phyloP scores from a whole-genome alignment of 2,113 vertebrate genomes.

The Isurus oxyrinchus region DNA sequence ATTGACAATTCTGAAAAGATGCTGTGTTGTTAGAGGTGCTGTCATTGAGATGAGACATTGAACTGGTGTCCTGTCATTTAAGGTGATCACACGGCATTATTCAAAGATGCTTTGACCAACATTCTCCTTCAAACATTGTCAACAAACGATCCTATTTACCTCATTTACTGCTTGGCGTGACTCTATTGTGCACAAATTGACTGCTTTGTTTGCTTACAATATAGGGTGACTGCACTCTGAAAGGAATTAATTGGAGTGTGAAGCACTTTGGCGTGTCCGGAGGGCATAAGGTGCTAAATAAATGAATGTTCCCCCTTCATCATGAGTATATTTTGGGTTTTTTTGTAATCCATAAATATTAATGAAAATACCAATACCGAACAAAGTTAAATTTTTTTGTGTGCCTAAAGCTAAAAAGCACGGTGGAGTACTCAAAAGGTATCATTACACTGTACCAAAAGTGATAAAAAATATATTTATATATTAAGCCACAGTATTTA shows the following conservation, averaged over 20 bases:
- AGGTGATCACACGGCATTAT: not conserved
- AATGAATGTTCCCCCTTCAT: not conserved
- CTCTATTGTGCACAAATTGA: not conserved
- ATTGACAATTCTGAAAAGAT: not conserved
- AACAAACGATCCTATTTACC: not conserved
- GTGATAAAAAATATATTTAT: slow-evolving; percentile 17
- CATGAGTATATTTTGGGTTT: not conserved
- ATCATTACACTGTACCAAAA: slow-evolving; percentile 5
- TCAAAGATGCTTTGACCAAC: not conserved
- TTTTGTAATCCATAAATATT: not conserved
- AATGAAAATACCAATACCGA: not conserved
- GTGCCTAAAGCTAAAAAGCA: not conserved
- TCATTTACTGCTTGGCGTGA: not conserved
- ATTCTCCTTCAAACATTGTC: not conserved
- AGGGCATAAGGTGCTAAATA: not conserved
- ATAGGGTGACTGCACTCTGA: not conserved
- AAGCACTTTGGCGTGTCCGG: not conserved
- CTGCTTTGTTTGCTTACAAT: not conserved
- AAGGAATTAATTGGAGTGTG: not conserved
- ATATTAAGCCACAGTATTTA: slow-evolving; percentile 28
- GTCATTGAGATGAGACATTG: not conserved
- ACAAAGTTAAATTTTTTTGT: not conserved
- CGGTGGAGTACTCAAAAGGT: no score
- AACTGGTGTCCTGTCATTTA: not conserved
- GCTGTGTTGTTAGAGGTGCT: not conserved